These are phyloP conservation scores for Dendrophyllia cribrosa DNA, from an alignment of 64 coral and sea anemone species.

Conservation along the genomic window DNA sequence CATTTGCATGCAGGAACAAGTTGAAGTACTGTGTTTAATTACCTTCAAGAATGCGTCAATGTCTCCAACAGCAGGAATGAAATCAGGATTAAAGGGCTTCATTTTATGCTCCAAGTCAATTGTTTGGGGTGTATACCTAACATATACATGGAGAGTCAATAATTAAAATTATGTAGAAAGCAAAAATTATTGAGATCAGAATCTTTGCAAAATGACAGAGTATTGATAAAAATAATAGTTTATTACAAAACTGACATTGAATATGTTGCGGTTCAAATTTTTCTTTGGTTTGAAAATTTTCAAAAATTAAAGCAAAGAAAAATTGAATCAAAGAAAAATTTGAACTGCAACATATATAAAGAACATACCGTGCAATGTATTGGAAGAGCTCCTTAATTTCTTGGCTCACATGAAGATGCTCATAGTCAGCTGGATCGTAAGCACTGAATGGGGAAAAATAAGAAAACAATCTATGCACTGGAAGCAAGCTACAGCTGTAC, in stretches of 20 bases:
- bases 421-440: constrained; percentile 98
- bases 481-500: too few relatives aligned
- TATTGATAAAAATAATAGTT: too few relatives aligned
- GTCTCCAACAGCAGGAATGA: constrained; percentile 96
- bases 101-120: constrained; percentile 97
- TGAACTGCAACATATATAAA: too few relatives aligned
- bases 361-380: constrained; percentile 84
- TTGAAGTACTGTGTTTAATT: not conserved
- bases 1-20: too few relatives aligned
- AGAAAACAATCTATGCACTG: too few relatives aligned
- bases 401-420: constrained; percentile 95
- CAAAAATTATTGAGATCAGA: too few relatives aligned
- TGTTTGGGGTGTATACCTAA: constrained; percentile 89
- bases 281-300: too few relatives aligned
- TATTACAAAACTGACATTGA: too few relatives aligned
- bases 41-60: constrained; percentile 99
- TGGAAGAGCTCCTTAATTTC: constrained; percentile 99
- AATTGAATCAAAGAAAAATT: too few relatives aligned
- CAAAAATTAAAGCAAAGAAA: not conserved
- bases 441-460: constrained; percentile 52
- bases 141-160: not conserved
- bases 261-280: too few relatives aligned
- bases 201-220: too few relatives aligned
- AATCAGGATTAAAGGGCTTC: constrained; percentile 97
- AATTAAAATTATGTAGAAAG: too few relatives aligned